Evolutionary conservation across 1,140 invertebrate species (phyloP).

Genomic region (Drosophila ananassae): DNA sequence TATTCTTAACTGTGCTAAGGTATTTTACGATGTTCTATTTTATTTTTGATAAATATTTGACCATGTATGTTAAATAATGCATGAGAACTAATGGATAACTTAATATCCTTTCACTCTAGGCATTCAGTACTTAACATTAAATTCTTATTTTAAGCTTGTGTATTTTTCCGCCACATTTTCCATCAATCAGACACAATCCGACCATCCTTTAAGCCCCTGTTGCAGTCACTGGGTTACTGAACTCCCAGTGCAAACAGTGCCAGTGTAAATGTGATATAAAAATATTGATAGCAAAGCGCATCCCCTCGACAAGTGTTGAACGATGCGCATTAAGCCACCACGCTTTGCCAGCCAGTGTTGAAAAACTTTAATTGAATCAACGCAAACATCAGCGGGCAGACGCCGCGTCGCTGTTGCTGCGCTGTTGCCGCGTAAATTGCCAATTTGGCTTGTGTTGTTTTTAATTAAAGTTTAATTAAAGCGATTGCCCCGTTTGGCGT

Average conservation of each 20-base stretch:
- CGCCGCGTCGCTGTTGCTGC: constrained; percentile 15
- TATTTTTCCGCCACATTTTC: constrained; percentile 10
- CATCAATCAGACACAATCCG: constrained; percentile 10
- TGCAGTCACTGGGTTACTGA: constrained; percentile 26
- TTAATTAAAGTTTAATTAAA: constrained; percentile 81
- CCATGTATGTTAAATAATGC: neutral
- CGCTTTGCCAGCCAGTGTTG: constrained; percentile 51
- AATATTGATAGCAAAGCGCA: constrained; percentile 19
- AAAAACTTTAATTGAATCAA: constrained; percentile 78
- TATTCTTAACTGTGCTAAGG: neutral
- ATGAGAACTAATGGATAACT: too few species aligned
- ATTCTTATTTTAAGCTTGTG: constrained; percentile 6
- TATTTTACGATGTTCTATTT: too few species aligned
- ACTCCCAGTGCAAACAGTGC: constrained; percentile 27
- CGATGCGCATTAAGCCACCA: constrained; percentile 26
- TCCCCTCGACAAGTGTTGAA: constrained; percentile 11
- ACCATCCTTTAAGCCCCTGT: constrained; percentile 17
- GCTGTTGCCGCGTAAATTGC: constrained; percentile 51
- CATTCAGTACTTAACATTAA: neutral
- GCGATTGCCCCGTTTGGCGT: constrained; percentile 42
- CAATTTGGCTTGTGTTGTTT: constrained; percentile 74
- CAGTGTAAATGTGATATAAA: constrained; percentile 23
- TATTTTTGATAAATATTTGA: too few species aligned
- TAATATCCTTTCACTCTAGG: too few species aligned
- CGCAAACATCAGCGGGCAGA: constrained; percentile 58